Evolutionary conservation across 2,113 vertebrate species (phyloP), one percentile per base, ranked within the genome.

Genomic region (Athene noctua): DNA sequence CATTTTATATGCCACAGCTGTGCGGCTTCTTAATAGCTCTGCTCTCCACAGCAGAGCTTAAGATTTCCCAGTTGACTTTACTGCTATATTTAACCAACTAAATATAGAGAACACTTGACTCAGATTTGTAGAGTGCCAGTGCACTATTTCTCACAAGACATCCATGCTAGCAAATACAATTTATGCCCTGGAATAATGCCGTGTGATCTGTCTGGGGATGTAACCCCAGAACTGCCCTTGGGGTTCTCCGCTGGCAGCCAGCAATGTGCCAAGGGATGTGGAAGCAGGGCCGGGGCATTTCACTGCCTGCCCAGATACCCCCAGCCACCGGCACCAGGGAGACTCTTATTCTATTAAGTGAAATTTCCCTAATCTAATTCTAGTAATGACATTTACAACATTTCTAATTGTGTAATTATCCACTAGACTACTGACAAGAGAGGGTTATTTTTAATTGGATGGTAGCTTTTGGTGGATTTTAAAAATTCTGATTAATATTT

Each of bases 101-200:
- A 92, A 90, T 80, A 67, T 85, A 94, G 93, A 95, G 62, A 84
- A 89, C 77, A 90, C 93, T 96, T 91, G 87, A 95, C 90, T 84
- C 59, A 90, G 66, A 91, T 94, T 95, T 77, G 94, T 88, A 42
- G 90, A 91, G 84, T 86, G 79, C 40, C 89, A 94, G 86, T 77
- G 70, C 52, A 75, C 81, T 82, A 19, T 58, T 96, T 85, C 80
- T 94, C 90, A 70, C 63, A 70, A 90, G 80, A 68, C 52, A 70
- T 44, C 47, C 40, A 4, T 87, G 66, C 88, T 51, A 57, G 57
- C 57, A 78, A 90, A 88, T 61, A 75, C 81, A 65, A 65, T 85
- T 92, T 26, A 42, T 46, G 26, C 85, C 55, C 89, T 88, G 58
- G 80, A 88, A 79, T 91, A 90, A 82, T 36, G 66, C 51, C 5